phyloP scores from a whole-genome alignment of 2,888 invertebrate species.

The Clusia tigrina region DNA sequence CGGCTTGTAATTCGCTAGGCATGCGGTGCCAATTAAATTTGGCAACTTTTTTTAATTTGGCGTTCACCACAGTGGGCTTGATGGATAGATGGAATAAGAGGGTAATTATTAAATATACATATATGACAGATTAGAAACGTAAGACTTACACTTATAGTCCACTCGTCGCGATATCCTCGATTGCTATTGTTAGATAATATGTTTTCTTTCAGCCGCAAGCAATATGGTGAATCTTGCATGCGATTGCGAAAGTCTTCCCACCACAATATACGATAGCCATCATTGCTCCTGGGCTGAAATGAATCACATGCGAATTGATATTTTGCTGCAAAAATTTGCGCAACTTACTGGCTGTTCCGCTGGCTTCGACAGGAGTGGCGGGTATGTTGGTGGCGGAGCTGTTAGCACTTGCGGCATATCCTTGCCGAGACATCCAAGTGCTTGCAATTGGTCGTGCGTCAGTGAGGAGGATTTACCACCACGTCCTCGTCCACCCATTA shows the following conservation, averaged over 20 bases:
- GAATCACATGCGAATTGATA: background rate
- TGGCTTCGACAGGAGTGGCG: slow-evolving; percentile 69
- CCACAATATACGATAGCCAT: slow-evolving; percentile 75
- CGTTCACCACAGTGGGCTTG: slow-evolving; percentile 51
- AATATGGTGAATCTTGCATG: slow-evolving; percentile 72
- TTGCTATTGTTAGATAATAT: too few species aligned
- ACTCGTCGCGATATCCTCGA: slow-evolving; percentile 47
- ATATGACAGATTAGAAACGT: background rate
- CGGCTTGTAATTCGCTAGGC: slow-evolving; percentile 68
- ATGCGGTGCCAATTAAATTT: slow-evolving; percentile 69
- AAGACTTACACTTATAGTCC: slow-evolving; percentile 41
- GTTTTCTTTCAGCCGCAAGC: slow-evolving; percentile 41
- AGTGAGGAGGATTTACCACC: slow-evolving; percentile 58
- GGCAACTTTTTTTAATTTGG: slow-evolving; percentile 53
- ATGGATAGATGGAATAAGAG: too few species aligned
- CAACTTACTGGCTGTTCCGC: slow-evolving; percentile 63
- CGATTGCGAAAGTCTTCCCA: slow-evolving; percentile 78
- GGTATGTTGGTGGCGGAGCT: slow-evolving; percentile 70
- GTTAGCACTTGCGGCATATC: slow-evolving; percentile 68
- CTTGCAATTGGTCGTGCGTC: slow-evolving; percentile 62
- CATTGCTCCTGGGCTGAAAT: slow-evolving; percentile 66
- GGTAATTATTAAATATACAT: background rate
- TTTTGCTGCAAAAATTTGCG: too few species aligned
- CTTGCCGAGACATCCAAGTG: slow-evolving; percentile 60
- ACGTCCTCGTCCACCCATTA: slow-evolving; percentile 60